Conservation (phyloP, 2,797 vertebrate genomes). For the Anolis apletophallus region DNA sequence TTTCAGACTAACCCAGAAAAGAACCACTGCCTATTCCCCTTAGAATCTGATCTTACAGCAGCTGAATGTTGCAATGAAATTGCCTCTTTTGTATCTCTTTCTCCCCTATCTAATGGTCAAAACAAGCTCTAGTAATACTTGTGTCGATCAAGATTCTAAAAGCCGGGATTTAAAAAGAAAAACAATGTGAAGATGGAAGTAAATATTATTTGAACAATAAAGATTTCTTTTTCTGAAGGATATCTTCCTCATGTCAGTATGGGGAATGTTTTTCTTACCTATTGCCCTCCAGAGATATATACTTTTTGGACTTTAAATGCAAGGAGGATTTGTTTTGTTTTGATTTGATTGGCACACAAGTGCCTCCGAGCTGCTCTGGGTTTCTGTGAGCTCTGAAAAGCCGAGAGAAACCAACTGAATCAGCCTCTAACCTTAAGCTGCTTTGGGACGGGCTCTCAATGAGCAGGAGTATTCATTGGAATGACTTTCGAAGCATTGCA, state of each 20-base stretch:
- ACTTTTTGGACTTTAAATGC: slow-evolving; percentile 61
- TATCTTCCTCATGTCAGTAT: slow-evolving; percentile 52
- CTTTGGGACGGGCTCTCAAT: slow-evolving; percentile 42
- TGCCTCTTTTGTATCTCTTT: not conserved
- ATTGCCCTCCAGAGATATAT: slow-evolving; percentile 39
- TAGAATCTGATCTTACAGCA: slow-evolving; percentile 10
- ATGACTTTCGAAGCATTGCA: slow-evolving; percentile 63
- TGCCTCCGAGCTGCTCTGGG: slow-evolving; percentile 57
- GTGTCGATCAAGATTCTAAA: slow-evolving; percentile 11
- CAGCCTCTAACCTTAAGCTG: slow-evolving; percentile 55
- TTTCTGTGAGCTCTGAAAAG: slow-evolving; percentile 62
- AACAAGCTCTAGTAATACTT: not conserved
- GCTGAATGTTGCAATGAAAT: not conserved
- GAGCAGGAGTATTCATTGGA: slow-evolving; percentile 45
- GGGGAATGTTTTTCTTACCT: slow-evolving; percentile 54
- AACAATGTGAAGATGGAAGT: not conserved
- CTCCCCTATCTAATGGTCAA: not conserved
- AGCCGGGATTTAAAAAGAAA: rapidly evolving
- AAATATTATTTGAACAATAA: slow-evolving; percentile 48
- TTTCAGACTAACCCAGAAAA: slow-evolving; percentile 16
- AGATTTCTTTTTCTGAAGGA: slow-evolving; percentile 24
- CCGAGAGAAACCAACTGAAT: slow-evolving; percentile 53
- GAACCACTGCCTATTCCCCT: not conserved
- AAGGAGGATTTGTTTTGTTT: slow-evolving; percentile 63
- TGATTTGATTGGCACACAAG: slow-evolving; percentile 65